Conservation (phyloP, 1,140 invertebrate species). For the Phymorhynchus buccinoides region DNA sequence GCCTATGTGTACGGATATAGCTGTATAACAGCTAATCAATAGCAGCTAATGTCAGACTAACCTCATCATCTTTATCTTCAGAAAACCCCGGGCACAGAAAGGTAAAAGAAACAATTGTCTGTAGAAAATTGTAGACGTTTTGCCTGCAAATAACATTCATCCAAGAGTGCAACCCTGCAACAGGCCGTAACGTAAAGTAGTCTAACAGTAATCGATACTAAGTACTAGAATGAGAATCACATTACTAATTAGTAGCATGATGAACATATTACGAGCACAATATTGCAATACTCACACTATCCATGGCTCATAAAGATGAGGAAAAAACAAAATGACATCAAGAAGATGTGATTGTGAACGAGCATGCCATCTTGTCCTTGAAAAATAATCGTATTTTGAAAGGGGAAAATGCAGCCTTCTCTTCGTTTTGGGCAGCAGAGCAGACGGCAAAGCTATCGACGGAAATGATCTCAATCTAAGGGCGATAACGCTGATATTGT, state of each 20-base stretch:
- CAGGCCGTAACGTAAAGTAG: too few species aligned
- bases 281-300: neutral
- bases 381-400: neutral
- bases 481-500: neutral
- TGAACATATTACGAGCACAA: slow-evolving; percentile 12
- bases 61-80: too few species aligned
- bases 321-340: neutral
- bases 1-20: too few species aligned
- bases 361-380: neutral
- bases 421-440: slow-evolving; percentile 2
- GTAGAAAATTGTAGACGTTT: too few species aligned
- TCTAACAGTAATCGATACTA: too few species aligned
- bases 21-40: too few species aligned
- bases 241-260: neutral
- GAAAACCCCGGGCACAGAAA: too few species aligned
- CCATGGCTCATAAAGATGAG: neutral
- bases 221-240: too few species aligned
- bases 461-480: neutral
- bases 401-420: neutral
- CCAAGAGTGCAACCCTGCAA: too few species aligned
- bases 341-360: neutral
- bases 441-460: slow-evolving; percentile 9
- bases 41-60: too few species aligned
- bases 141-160: too few species aligned
- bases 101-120: too few species aligned